phyloP scores from a whole-genome alignment of 2,797 vertebrate species.

The Heterohyrax brucei region DNA sequence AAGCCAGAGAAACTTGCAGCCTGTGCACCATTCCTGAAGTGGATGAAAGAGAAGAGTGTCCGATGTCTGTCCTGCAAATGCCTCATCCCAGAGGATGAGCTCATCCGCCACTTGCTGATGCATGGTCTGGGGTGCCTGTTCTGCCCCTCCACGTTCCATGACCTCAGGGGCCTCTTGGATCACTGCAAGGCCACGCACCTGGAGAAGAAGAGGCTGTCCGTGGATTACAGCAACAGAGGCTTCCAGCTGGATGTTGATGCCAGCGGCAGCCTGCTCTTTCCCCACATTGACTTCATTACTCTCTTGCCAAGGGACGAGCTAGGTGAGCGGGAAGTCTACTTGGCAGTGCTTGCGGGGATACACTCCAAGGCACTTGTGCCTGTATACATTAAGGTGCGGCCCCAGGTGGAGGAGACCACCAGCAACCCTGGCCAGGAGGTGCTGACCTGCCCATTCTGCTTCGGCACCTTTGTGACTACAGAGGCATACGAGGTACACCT shows the following conservation, averaged over 20 bases:
- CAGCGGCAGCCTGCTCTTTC: slow-evolving; percentile 94
- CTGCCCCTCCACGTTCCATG: slow-evolving; percentile 96
- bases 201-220: slow-evolving; percentile 93
- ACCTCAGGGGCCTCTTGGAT: slow-evolving; percentile 94
- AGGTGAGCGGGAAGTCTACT: slow-evolving; percentile 95
- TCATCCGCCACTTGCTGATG: slow-evolving; percentile 95
- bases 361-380: slow-evolving; percentile 90
- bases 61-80: slow-evolving; percentile 96
- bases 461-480: slow-evolving; percentile 92
- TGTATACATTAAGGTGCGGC: slow-evolving; percentile 95
- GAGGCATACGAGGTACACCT: slow-evolving; percentile 95
- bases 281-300: slow-evolving; percentile 96
- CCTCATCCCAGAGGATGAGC: slow-evolving; percentile 94
- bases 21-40: slow-evolving; percentile 95
- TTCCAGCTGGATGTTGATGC: slow-evolving; percentile 94
- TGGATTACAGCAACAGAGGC: slow-evolving; percentile 95
- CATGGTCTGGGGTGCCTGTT: slow-evolving; percentile 97
- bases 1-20: slow-evolving; percentile 95
- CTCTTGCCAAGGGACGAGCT: slow-evolving; percentile 94
- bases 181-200: slow-evolving; percentile 95
- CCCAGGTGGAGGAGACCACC: slow-evolving; percentile 88
- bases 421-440: slow-evolving; percentile 80
- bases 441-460: slow-evolving; percentile 96
- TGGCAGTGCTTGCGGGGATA: slow-evolving; percentile 94
- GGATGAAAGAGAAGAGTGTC: slow-evolving; percentile 96